Evolutionary conservation across 2,888 invertebrate species (phyloP), one percentile per base, ranked within the genome.

Genomic region (Trichogramma dendrolimi): DNA sequence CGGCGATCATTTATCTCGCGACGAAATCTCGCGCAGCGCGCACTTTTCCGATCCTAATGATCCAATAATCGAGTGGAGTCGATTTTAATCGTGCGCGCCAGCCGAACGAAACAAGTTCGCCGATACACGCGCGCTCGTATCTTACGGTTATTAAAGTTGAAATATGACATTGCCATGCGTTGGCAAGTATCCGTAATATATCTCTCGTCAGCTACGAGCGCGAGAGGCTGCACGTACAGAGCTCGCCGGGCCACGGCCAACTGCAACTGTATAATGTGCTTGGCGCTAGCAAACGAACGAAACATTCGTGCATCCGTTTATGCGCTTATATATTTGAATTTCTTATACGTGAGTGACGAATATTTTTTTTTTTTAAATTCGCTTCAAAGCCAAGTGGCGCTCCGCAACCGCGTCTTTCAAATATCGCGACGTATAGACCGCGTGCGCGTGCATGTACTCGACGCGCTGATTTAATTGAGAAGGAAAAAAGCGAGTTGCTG

Each of bases 141-240:
- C 11, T 51, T 27, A 10, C 46, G 50, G 46, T 60, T 60, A 55
- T 60, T 60, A 60, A 55, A 51, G 60, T 41, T 55, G 60, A 60
- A 55, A 55, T 60, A 60, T 55, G 49, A 47, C 47, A 52, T 53
- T 59, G 48, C 27, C 27, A 27, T 27, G 3, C 27, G 27, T 27
- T 27, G 27, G 27, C 27, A 27, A 27, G 27, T 27, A 27, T 27
- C 27, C 27, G 27, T 27, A 27, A 27, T 27, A 27, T 27, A 27
- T 27, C 50, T 42, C n/a, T 55, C 48, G 60, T 53, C 48, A 47
- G 43, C 50, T 38, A 11, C 5, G n/a, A 4, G 38, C 38, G 10
- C 43, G 43, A 48, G 59, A 27, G 27, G 27, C 27, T 27, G 2
- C 3, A 27, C 27, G 27, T 27, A 27, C 27, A 2, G 27, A 27